phyloP scores from a whole-genome alignment of 2,113 vertebrate species.

The Dasyurus viverrinus region DNA sequence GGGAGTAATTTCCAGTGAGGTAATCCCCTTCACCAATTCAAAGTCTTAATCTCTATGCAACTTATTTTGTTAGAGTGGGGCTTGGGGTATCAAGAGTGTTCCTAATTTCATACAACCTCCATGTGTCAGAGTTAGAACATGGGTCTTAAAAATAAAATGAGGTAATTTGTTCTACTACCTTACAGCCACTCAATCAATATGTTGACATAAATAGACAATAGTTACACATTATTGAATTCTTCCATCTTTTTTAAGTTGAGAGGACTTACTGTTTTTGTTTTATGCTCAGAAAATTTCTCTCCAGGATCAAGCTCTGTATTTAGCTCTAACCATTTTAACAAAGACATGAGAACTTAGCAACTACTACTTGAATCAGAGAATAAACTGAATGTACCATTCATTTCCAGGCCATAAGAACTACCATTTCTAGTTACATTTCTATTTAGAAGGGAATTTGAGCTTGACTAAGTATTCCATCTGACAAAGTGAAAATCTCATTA shows the following conservation, averaged over 20 bases:
- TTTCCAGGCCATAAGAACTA: slow-evolving; percentile 36
- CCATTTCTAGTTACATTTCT: not conserved
- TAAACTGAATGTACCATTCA: not conserved
- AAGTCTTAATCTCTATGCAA: not conserved
- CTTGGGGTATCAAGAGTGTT: not conserved
- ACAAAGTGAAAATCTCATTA: slow-evolving; percentile 23
- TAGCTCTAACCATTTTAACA: not conserved
- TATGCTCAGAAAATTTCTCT: not conserved
- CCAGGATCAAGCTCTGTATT: not conserved
- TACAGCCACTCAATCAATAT: not conserved
- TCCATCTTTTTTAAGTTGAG: not conserved
- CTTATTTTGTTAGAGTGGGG: not conserved
- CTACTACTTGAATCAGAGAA: not conserved
- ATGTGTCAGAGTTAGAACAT: not conserved
- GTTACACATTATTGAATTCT: not conserved
- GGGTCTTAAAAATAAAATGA: not conserved
- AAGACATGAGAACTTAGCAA: not conserved
- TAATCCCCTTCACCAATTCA: not conserved
- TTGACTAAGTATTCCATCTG: not conserved
- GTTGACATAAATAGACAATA: not conserved
- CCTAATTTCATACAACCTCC: not conserved
- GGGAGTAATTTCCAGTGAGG: not conserved
- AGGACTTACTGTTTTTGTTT: not conserved
- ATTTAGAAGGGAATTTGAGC: not conserved
- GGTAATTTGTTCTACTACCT: not conserved